phyloP scores from a whole-genome alignment of 2,888 invertebrate species.

The Lycaena phlaeas region DNA sequence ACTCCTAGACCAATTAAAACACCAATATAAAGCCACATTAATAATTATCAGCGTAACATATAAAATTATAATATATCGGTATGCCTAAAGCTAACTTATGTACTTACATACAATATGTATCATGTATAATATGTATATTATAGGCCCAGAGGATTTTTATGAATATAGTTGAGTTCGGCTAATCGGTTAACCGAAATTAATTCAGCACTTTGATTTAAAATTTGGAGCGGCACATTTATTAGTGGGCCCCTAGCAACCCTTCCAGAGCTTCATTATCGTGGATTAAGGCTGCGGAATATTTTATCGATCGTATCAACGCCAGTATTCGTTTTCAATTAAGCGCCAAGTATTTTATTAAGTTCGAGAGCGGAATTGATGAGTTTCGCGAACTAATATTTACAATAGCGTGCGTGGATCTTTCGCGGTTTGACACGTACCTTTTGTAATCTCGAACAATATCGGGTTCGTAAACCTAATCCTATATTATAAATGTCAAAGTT shows the following conservation, averaged over 20 bases:
- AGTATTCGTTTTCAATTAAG: constrained; percentile 74
- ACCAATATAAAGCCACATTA: too few relatives aligned
- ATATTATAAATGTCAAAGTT: too few relatives aligned
- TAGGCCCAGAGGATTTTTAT: too few relatives aligned
- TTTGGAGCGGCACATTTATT: constrained; percentile 72
- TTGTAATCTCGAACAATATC: too few relatives aligned
- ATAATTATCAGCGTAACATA: too few relatives aligned
- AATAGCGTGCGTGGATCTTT: constrained; percentile 54
- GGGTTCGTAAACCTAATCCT: too few relatives aligned
- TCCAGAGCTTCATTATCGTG: constrained; percentile 70
- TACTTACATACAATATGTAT: too few relatives aligned
- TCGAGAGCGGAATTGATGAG: constrained; percentile 70
- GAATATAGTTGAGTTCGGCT: too few relatives aligned
- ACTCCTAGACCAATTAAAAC: too few relatives aligned
- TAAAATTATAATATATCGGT: too few relatives aligned
- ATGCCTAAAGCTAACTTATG: too few relatives aligned
- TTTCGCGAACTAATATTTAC: constrained; percentile 72
- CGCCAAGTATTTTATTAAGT: constrained; percentile 73
- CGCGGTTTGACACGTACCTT: constrained; percentile 22
- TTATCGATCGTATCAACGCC: constrained; percentile 65
- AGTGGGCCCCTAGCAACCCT: constrained; percentile 66
- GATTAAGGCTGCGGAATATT: constrained; percentile 72
- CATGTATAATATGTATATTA: too few relatives aligned
- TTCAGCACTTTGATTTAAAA: constrained; percentile 74
- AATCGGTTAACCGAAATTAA: constrained; percentile 74